phyloP scores from a whole-genome alignment of 35 echinoderm and acorn worm species.

The Apostichopus parvimensis region DNA sequence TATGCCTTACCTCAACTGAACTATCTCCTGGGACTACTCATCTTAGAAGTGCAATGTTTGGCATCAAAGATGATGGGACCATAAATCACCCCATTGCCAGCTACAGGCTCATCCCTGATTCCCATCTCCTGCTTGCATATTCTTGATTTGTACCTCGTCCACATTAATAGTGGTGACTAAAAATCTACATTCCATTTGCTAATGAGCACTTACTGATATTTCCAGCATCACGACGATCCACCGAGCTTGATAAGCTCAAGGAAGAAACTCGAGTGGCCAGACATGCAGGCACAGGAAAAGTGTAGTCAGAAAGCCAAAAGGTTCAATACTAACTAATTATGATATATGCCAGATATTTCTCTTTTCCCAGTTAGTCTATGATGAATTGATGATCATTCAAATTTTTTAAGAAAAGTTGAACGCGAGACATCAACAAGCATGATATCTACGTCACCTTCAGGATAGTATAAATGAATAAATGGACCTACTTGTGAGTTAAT shows the following conservation, averaged over 20 bases:
- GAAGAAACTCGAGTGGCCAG: neutral
- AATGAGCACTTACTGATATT: constrained; percentile 32
- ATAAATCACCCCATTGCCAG: constrained; percentile 14
- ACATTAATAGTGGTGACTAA: constrained; percentile 13
- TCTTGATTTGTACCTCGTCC: constrained; percentile 2
- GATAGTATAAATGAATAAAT: too few relatives aligned
- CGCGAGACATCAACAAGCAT: too few relatives aligned
- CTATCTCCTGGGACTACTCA: neutral
- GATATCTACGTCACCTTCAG: too few relatives aligned
- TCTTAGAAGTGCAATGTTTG: constrained; percentile 17
- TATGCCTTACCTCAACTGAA: too few relatives aligned
- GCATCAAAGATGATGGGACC: neutral
- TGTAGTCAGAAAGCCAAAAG: too few relatives aligned
- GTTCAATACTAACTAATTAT: too few relatives aligned
- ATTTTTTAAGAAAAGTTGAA: too few relatives aligned
- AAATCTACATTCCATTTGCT: constrained; percentile 51
- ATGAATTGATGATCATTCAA: too few relatives aligned
- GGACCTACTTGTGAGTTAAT: too few relatives aligned
- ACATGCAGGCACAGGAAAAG: too few relatives aligned
- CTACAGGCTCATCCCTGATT: neutral
- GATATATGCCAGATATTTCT: too few relatives aligned
- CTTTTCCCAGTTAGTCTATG: too few relatives aligned
- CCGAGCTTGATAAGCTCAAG: neutral
- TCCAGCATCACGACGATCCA: neutral
- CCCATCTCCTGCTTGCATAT: neutral